These are phyloP conservation scores for Muschampia staudingeri DNA, from an alignment of 2,888 invertebrate species.

Conservation along the genomic window DNA sequence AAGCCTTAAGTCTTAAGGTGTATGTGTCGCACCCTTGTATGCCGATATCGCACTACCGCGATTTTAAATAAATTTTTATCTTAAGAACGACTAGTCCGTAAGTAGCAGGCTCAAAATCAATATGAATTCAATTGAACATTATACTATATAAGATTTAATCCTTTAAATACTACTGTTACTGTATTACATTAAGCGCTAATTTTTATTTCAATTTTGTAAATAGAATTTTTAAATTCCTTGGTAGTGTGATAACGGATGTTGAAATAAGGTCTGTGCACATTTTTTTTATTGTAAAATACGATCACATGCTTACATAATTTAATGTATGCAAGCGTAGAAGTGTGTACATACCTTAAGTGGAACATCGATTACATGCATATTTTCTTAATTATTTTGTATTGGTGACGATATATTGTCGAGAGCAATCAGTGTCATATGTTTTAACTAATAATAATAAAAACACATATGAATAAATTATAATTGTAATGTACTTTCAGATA, in stretches of 20 bases:
- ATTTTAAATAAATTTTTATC: slow-evolving; percentile 17
- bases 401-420: slow-evolving; percentile 82
- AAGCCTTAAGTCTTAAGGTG: slow-evolving; percentile 2
- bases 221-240: slow-evolving; percentile 1
- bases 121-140: background rate
- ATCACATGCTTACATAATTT: slow-evolving; percentile 35
- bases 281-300: slow-evolving; percentile 45
- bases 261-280: slow-evolving; percentile 76
- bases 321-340: slow-evolving; percentile 34
- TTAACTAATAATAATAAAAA: slow-evolving; percentile 60
- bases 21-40: slow-evolving; percentile 18
- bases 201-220: slow-evolving; percentile 21
- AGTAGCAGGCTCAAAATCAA: slow-evolving; percentile 31
- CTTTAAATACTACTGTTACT: background rate
- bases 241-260: slow-evolving; percentile 43
- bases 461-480: slow-evolving; percentile 51
- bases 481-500: slow-evolving; percentile 48
- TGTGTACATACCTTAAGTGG: slow-evolving; percentile 42
- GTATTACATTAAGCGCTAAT: slow-evolving; percentile 8
- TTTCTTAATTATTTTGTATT: slow-evolving; percentile 61
- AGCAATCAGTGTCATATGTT: slow-evolving; percentile 81
- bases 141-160: background rate
- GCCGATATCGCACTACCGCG: slow-evolving; percentile 34
- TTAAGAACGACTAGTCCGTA: background rate
- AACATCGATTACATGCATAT: slow-evolving; percentile 53